These are phyloP conservation scores for Radopholus similis DNA, from an alignment of 1,140 invertebrate genomes.

Conservation along the genomic window DNA sequence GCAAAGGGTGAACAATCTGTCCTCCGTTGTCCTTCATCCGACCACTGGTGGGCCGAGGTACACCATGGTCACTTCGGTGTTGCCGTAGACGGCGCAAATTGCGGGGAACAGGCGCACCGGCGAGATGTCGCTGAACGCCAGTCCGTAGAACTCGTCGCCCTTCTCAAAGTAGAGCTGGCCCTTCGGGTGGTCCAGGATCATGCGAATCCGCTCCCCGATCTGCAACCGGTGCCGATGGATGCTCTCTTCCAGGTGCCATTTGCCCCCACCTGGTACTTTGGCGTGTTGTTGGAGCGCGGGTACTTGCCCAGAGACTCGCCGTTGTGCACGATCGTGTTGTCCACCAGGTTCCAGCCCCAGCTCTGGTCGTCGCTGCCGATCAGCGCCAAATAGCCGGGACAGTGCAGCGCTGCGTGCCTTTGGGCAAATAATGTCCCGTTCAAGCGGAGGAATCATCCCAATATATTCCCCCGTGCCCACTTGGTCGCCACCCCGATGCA, in stretches of 20 bases:
- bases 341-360: slow-evolving; percentile 94
- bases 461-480: too few relatives aligned
- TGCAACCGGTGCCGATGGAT: slow-evolving; percentile 60
- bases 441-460: too few relatives aligned
- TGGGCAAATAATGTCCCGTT: not conserved
- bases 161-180: slow-evolving; percentile 95
- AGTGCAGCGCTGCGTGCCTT: slow-evolving; percentile 70
- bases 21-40: too few relatives aligned
- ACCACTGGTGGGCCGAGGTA: slow-evolving; percentile 72
- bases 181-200: slow-evolving; percentile 94
- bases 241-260: not conserved
- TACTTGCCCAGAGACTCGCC: slow-evolving; percentile 91
- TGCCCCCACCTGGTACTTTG: slow-evolving; percentile 79
- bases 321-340: slow-evolving; percentile 93
- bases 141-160: slow-evolving; percentile 95
- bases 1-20: too few relatives aligned
- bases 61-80: slow-evolving; percentile 99
- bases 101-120: slow-evolving; percentile 89
- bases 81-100: slow-evolving; percentile 94
- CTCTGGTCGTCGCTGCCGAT: slow-evolving; percentile 91
- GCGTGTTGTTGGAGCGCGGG: slow-evolving; percentile 89
- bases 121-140: slow-evolving; percentile 90
- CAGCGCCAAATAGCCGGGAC: slow-evolving; percentile 87
- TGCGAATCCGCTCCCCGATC: slow-evolving; percentile 91
- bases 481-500: slow-evolving; percentile 91